Evolutionary conservation across 2,113 vertebrate genomes (phyloP).

Genomic region (Tragelaphus imberbis): DNA sequence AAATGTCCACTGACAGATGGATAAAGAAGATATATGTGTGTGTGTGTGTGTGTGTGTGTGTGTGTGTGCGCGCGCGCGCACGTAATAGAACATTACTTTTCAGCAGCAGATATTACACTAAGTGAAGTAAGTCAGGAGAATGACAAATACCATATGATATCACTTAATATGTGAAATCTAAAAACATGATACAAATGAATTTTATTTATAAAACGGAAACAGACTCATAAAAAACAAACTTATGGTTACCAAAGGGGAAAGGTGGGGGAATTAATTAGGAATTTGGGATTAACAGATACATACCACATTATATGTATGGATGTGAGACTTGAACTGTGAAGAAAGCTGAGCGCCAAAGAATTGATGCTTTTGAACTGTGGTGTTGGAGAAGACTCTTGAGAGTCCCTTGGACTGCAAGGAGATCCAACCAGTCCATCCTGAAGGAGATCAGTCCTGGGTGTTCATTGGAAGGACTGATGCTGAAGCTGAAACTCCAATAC

Average conservation of each 20-base stretch:
- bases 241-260: not conserved
- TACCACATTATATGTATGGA: not conserved
- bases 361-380: too few species aligned
- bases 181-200: not conserved
- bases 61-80: fast-evolving
- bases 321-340: too few species aligned
- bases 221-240: not conserved
- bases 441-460: too few species aligned
- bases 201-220: not conserved
- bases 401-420: too few species aligned
- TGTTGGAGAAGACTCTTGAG: too few species aligned
- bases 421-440: too few species aligned
- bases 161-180: not conserved
- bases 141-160: not conserved
- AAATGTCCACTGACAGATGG: not conserved
- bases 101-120: not conserved
- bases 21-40: not conserved
- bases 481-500: too few species aligned
- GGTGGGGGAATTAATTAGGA: not conserved
- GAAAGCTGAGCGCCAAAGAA: too few species aligned
- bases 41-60: not conserved
- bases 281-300: not conserved
- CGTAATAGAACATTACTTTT: not conserved
- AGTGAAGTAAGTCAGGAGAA: not conserved
- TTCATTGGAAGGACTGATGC: too few species aligned